Evolutionary conservation across 2,797 vertebrate genomes (phyloP).

Genomic region (Botia almorhae): DNA sequence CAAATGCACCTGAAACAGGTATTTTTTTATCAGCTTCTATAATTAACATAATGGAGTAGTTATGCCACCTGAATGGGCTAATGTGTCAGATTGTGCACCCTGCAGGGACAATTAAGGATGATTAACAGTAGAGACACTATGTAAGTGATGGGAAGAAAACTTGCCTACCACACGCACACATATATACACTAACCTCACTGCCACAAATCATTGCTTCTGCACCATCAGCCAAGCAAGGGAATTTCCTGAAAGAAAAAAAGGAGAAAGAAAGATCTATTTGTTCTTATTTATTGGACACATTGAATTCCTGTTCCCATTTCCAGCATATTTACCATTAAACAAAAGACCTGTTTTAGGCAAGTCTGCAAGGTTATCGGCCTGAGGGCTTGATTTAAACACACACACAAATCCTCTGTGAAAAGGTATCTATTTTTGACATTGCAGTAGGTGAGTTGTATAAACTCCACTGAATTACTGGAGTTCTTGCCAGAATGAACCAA

Average conservation of each 20-base stretch:
- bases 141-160: constrained; percentile 31
- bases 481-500: constrained; percentile 45
- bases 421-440: constrained; percentile 47
- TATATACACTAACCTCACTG: constrained; percentile 50
- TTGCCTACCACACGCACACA: constrained; percentile 1
- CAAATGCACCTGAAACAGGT: constrained; percentile 46
- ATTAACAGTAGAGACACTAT: constrained; percentile 45
- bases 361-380: constrained; percentile 39
- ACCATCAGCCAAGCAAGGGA: constrained; percentile 34
- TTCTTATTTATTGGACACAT: constrained; percentile 64
- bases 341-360: constrained; percentile 54
- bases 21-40: constrained; percentile 52
- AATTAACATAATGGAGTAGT: constrained; percentile 58
- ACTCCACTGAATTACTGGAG: constrained; percentile 36
- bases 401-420: constrained; percentile 34
- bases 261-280: constrained; percentile 61
- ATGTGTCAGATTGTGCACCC: constrained; percentile 59
- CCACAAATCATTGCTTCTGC: constrained; percentile 56
- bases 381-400: constrained; percentile 1
- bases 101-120: constrained; percentile 53
- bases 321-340: constrained; percentile 58
- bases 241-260: constrained; percentile 35
- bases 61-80: constrained; percentile 55
- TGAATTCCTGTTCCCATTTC: constrained; percentile 54
- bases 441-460: constrained; percentile 50